Evolutionary conservation across 1,140 invertebrate genomes (phyloP).

Genomic region (Platyscapa corneri): DNA sequence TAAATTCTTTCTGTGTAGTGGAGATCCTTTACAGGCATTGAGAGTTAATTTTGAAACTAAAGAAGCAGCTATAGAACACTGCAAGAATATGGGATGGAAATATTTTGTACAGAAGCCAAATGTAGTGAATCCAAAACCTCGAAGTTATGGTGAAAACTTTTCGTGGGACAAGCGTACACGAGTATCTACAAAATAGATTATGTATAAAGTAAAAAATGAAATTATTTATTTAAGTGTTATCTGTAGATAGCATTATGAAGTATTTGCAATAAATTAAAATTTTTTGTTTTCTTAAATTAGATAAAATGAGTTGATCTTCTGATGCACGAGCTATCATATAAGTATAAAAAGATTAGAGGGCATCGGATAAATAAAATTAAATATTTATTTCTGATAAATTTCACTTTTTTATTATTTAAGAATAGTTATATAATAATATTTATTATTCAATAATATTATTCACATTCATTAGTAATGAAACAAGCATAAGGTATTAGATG

Average conservation of each 20-base stretch:
- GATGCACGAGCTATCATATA: not conserved
- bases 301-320: not conserved
- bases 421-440: slow-evolving; percentile 63
- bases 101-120: slow-evolving; percentile 87
- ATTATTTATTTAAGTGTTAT: slow-evolving; percentile 6
- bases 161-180: slow-evolving; percentile 97
- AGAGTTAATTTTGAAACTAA: slow-evolving; percentile 85
- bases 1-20: slow-evolving; percentile 76
- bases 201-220: not conserved
- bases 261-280: not conserved
- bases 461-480: slow-evolving; percentile 57
- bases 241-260: not conserved
- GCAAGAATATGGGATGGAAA: slow-evolving; percentile 96
- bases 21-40: slow-evolving; percentile 96
- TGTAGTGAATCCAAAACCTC: slow-evolving; percentile 77
- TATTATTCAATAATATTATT: slow-evolving; percentile 56
- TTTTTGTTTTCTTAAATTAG: not conserved
- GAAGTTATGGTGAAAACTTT: slow-evolving; percentile 95
- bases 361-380: slow-evolving; percentile 21
- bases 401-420: slow-evolving; percentile 62
- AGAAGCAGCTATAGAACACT: slow-evolving; percentile 93
- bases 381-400: slow-evolving; percentile 56
- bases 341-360: not conserved
- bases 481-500: slow-evolving; percentile 57
- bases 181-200: slow-evolving; percentile 91